These are phyloP conservation scores for Mustela nigripes DNA, from an alignment of 2,113 vertebrate species.

Conservation along the genomic window DNA sequence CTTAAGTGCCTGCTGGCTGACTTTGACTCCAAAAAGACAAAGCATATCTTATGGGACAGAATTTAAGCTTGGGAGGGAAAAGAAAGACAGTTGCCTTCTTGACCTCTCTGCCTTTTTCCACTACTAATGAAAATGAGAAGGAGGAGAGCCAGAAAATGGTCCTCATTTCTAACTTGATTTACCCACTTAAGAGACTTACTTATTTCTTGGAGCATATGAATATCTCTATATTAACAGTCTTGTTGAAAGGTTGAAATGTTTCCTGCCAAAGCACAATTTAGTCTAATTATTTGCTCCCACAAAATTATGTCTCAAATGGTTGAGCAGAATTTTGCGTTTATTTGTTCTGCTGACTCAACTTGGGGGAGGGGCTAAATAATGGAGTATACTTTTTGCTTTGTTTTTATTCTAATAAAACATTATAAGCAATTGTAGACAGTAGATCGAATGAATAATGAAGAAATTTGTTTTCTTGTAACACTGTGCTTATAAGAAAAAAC, in stretches of 20 bases:
- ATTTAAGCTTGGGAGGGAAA: slow-evolving; percentile 62
- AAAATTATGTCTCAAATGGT: slow-evolving; percentile 37
- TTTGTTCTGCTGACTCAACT: slow-evolving; percentile 40
- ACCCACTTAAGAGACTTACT: slow-evolving; percentile 43
- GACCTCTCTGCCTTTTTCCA: slow-evolving; percentile 44
- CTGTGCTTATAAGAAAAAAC: slow-evolving; percentile 46
- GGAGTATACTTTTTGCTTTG: neutral
- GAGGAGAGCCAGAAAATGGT: neutral
- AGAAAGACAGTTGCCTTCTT: slow-evolving; percentile 47
- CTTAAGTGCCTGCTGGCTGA: slow-evolving; percentile 68
- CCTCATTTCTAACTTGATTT: slow-evolving; percentile 50
- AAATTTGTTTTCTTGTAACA: slow-evolving; percentile 19
- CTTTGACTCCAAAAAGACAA: slow-evolving; percentile 66
- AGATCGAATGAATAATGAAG: slow-evolving; percentile 13
- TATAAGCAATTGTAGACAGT: slow-evolving; percentile 10
- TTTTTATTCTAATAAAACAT: slow-evolving; percentile 57
- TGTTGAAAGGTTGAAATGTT: neutral
- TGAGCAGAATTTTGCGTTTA: slow-evolving; percentile 29
- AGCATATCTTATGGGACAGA: slow-evolving; percentile 26
- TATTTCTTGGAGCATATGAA: slow-evolving; percentile 64
- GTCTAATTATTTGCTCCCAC: slow-evolving; percentile 8
- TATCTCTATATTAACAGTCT: slow-evolving; percentile 19
- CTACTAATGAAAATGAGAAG: slow-evolving; percentile 13
- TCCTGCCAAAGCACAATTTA: slow-evolving; percentile 45
- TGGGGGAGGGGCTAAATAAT: neutral